These are phyloP conservation scores for Virgularia gustaviana DNA, from an alignment of 92 coral and sea anemone genomes.

Conservation along the genomic window DNA sequence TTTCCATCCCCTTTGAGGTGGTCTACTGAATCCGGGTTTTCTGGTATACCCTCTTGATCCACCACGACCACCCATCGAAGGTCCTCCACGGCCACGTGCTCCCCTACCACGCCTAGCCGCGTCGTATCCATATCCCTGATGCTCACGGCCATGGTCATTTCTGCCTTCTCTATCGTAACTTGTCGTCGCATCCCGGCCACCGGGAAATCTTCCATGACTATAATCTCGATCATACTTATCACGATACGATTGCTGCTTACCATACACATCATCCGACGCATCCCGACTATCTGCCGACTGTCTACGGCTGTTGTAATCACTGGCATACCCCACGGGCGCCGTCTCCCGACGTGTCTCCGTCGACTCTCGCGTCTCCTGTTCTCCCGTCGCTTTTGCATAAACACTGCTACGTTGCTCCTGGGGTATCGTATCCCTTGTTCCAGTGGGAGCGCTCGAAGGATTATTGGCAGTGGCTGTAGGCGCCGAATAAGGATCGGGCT, in stretches of 20 bases:
- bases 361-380: not conserved
- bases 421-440: not conserved
- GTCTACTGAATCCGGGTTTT: constrained; percentile 15
- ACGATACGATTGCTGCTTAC: constrained; percentile 15
- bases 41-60: constrained; percentile 30
- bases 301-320: not conserved
- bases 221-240: not conserved
- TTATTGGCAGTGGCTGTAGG: too few species aligned
- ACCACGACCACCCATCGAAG: constrained; percentile 22
- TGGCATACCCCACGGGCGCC: not conserved
- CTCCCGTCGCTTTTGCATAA: not conserved
- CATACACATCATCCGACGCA: constrained; percentile 15
- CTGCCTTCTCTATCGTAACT: not conserved
- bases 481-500: too few species aligned
- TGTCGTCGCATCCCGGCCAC: constrained; percentile 6
- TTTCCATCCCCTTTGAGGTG: not conserved
- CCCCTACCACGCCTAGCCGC: constrained; percentile 19
- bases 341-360: not conserved
- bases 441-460: constrained; percentile 3
- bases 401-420: too few species aligned
- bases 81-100: constrained; percentile 25
- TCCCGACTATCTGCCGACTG: constrained; percentile 26
- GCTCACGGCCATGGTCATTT: not conserved
- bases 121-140: constrained; percentile 1
- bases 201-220: not conserved